These are phyloP conservation scores for Acomys russatus DNA, from an alignment of 2,797 vertebrate genomes.

Conservation along the genomic window DNA sequence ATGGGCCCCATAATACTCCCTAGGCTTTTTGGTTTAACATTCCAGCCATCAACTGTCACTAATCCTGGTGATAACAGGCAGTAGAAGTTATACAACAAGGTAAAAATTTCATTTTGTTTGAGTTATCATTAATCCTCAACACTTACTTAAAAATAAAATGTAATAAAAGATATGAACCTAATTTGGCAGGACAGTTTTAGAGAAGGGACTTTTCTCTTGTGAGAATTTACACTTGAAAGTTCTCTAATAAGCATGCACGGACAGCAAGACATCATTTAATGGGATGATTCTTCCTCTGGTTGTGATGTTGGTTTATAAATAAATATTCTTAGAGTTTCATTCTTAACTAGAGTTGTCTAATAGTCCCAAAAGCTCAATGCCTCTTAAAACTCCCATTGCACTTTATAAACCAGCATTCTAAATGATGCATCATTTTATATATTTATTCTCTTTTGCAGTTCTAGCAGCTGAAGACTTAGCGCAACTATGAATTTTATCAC, in stretches of 20 bases:
- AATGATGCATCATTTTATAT: conserved; percentile 56
- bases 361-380: conserved; percentile 28
- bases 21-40: not conserved
- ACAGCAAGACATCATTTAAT: not conserved
- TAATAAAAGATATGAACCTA: not conserved
- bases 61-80: not conserved
- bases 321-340: conserved; percentile 45
- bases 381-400: conserved; percentile 55
- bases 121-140: not conserved
- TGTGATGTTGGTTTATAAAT: conserved; percentile 55
- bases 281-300: conserved; percentile 21
- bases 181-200: not conserved
- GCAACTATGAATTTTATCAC: conserved; percentile 76
- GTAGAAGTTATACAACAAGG: not conserved
- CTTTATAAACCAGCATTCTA: conserved; percentile 61
- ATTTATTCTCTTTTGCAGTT: conserved; percentile 60
- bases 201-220: not conserved
- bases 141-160: not conserved
- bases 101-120: not conserved
- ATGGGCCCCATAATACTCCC: not conserved
- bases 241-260: not conserved
- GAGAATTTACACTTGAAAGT: conserved; percentile 41
- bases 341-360: conserved; percentile 43
- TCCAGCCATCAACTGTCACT: not conserved
- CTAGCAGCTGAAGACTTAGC: conserved; percentile 69